These are phyloP conservation scores for Cerceris ruficornis DNA, from an alignment of 2,888 invertebrate genomes.

Conservation along the genomic window DNA sequence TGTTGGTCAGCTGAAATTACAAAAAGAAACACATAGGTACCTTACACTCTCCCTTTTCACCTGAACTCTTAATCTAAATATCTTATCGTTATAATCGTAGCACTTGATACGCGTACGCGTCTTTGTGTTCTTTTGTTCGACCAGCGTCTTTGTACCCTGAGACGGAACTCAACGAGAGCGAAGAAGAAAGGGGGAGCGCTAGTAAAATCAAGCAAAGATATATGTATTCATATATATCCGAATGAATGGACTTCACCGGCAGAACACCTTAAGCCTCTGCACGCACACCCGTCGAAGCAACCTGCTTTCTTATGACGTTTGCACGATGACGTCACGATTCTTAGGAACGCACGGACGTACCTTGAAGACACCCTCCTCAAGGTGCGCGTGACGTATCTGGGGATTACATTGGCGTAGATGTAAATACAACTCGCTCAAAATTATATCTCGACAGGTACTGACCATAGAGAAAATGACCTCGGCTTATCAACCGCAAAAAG, in stretches of 20 bases:
- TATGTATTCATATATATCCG: conserved; percentile 19
- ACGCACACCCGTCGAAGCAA: conserved; percentile 48
- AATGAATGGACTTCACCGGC: conserved; percentile 65
- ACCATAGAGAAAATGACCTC: too few species aligned
- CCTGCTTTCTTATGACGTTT: conserved; percentile 63
- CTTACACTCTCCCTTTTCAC: too few species aligned
- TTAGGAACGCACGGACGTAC: conserved; percentile 54
- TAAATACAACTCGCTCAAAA: neutral
- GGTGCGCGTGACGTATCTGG: conserved; percentile 54
- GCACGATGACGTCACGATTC: conserved; percentile 67
- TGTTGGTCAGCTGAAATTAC: too few species aligned
- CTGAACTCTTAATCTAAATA: too few species aligned
- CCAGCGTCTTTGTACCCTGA: conserved; percentile 44
- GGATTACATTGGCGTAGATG: conserved; percentile 42
- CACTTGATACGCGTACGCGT: too few species aligned
- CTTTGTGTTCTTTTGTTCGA: neutral
- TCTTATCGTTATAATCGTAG: too few species aligned
- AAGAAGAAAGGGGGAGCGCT: conserved; percentile 42
- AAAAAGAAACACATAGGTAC: too few species aligned
- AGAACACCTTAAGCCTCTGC: conserved; percentile 21
- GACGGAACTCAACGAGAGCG: neutral
- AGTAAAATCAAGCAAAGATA: conserved; percentile 59
- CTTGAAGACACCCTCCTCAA: conserved; percentile 44
- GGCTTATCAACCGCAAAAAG: too few species aligned
- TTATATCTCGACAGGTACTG: too few species aligned